Percentiles rank a stretch among this genome's conserved stretches.
Evolutionary conservation across 2,113 vertebrate genomes (phyloP).

Genomic region (Coregonus clupeaformis): DNA sequence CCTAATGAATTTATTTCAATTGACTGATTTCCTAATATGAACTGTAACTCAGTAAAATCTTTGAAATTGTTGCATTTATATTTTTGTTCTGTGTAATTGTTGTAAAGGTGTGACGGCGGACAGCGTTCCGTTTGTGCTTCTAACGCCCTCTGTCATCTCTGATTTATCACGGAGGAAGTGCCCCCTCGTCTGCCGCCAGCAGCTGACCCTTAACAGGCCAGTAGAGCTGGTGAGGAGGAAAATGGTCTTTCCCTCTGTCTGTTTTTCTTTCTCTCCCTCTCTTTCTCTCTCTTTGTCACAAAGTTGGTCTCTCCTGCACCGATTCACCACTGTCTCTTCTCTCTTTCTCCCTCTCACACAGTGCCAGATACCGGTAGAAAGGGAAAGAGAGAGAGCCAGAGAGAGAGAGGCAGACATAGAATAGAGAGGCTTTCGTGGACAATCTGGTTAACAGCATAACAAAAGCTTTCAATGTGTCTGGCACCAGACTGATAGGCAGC

Average conservation of each 20-base stretch:
- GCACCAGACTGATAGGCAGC: slow-evolving; percentile 63
- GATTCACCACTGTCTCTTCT: not conserved
- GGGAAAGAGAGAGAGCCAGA: too few relatives aligned
- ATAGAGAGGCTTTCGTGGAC: slow-evolving; percentile 39
- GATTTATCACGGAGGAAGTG: slow-evolving; percentile 69
- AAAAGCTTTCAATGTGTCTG: slow-evolving; percentile 55
- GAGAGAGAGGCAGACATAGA: too few relatives aligned
- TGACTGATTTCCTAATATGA: too few relatives aligned
- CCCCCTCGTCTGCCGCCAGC: slow-evolving; percentile 28
- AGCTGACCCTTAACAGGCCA: slow-evolving; percentile 15
- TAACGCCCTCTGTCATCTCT: slow-evolving; percentile 64
- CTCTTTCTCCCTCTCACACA: slow-evolving; percentile 9
- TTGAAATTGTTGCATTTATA: slow-evolving; percentile 18
- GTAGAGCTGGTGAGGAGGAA: not conserved
- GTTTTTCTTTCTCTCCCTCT: too few relatives aligned
- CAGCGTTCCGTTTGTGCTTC: slow-evolving; percentile 60
- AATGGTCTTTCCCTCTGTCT: not conserved
- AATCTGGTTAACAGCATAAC: slow-evolving; percentile 42
- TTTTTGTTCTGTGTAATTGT: slow-evolving; percentile 49
- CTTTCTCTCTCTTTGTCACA: not conserved
- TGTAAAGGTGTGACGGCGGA: slow-evolving; percentile 37
- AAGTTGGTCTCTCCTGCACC: slow-evolving; percentile 19
- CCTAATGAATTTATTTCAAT: too few relatives aligned
- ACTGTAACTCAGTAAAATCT: too few relatives aligned
- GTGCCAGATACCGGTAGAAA: slow-evolving; percentile 13